Base-by-base conservation (phyloP, 2,888 invertebrate genomes). In the Saturnia pavonia region DNA sequence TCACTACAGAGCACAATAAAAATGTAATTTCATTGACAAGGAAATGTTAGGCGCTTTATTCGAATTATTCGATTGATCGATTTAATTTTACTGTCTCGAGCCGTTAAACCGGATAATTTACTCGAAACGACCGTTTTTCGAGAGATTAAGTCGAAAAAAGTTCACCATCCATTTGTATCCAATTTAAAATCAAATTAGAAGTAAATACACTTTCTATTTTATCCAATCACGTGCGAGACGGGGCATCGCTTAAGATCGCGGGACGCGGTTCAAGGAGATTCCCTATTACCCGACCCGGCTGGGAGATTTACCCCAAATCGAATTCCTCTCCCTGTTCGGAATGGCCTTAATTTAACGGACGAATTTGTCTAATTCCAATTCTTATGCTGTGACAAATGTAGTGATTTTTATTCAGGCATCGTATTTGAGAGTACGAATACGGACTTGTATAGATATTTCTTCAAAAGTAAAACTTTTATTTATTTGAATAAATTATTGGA, bases 291-390 rank as follows among this genome's bases (percentile, higher is more conserved):
- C 85, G 81, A 78, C 81, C 78, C 82, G 84, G 82, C 81, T 80
- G 85, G 85, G 86, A 90, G 90, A 91, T 92, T 91, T 91, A 86
- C 87, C 90, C 89, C 84, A 91, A 92, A 91, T 92, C 92, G 91
- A 92, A 92, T 91, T 88, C 87, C 85, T 82, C 83, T 86, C 85
- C 82, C 82, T 78, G 84, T 86, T 87, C 85, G 85, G 83, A 91
- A 91, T 88, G 85, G 88, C 89, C 89, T 90, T 92, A 93, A 93
- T 93, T 93, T 92, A 92, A 93, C 91, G 90, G 90, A 88, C 90
- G 91, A 92, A 92, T 92, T 92, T 92, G 91, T 92, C 89, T 92
- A 92, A 93, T 93, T 92, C 92, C 91, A 88, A 92, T 92, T 92
- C 91, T 90, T 90, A 88, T 89, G 87, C 92, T 87, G 91, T 91